These are phyloP conservation scores for Drosophila lacteicornis DNA, from an alignment of 1,140 invertebrate genomes.

Conservation along the genomic window DNA sequence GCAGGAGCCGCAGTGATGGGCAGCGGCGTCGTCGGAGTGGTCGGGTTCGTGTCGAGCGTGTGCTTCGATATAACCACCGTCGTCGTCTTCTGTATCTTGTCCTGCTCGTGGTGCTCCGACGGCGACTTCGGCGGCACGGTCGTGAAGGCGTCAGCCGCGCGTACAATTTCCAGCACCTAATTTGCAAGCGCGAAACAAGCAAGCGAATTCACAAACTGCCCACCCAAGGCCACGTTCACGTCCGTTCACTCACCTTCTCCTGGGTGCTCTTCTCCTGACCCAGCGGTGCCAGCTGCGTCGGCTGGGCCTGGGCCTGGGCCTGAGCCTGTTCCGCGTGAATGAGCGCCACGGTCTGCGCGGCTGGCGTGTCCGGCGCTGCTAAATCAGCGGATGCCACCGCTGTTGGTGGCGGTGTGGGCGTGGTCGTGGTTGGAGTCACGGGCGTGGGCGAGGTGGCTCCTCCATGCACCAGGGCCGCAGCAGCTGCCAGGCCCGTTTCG, in stretches of 20 bases:
- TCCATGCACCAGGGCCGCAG: conserved; percentile 74
- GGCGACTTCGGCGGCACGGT: conserved; percentile 92
- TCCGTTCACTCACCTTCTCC: conserved; percentile 88
- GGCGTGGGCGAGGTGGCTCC: conserved; percentile 59
- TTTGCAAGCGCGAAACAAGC: conserved; percentile 37
- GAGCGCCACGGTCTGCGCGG: conserved; percentile 72
- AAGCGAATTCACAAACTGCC: conserved; percentile 1
- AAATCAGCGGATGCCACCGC: conserved; percentile 42
- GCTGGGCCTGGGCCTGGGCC: conserved; percentile 44
- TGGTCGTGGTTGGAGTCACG: conserved; percentile 31
- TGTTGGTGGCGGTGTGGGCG: conserved; percentile 29
- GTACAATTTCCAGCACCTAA: conserved; percentile 94
- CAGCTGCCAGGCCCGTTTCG: conserved; percentile 66
- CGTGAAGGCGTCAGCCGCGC: conserved; percentile 93
- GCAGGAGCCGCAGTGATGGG: conserved; percentile 31
- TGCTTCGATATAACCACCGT: conserved; percentile 98
- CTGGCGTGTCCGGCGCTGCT: conserved; percentile 44
- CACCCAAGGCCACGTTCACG: conserved; percentile 29
- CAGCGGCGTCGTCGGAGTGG: conserved; percentile 69
- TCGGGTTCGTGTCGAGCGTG: conserved; percentile 87
- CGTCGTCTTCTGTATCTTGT: conserved; percentile 93
- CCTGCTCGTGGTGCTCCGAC: conserved; percentile 87
- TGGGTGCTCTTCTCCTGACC: conserved; percentile 90
- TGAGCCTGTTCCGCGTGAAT: conserved; percentile 70
- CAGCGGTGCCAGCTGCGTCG: conserved; percentile 85